phyloP scores from a whole-genome alignment of 2,888 invertebrate species.

The Sericinus montela region DNA sequence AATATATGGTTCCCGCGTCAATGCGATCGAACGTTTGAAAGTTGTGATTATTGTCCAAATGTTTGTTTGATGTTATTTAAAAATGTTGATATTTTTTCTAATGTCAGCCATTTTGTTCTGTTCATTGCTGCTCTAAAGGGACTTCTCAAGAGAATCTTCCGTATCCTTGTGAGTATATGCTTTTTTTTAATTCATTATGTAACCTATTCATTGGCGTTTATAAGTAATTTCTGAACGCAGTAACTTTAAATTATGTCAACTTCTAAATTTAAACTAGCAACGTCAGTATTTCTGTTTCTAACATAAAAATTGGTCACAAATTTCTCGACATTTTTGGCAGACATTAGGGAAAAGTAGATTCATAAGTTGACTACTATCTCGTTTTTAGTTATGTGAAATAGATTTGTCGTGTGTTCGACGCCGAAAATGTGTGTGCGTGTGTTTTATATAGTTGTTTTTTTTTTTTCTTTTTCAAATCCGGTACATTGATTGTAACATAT shows the following conservation, averaged over 20 bases:
- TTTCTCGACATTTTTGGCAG: constrained; percentile 12
- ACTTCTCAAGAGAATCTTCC: constrained; percentile 82
- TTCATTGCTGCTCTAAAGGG: constrained; percentile 71
- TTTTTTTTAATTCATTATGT: constrained; percentile 11
- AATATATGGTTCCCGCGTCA: constrained; percentile 8
- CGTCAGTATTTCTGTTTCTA: constrained; percentile 1
- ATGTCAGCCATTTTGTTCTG: constrained; percentile 37
- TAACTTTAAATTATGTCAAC: too few species aligned
- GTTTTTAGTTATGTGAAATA: constrained; percentile 19
- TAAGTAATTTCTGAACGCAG: too few species aligned
- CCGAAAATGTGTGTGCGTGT: constrained; percentile 45
- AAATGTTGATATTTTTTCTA: constrained; percentile 22
- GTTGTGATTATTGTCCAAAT: constrained; percentile 10
- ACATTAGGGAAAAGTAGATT: constrained; percentile 21
- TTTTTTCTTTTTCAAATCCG: constrained; percentile 29
- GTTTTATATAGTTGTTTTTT: constrained; percentile 36
- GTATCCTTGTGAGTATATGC: constrained; percentile 81
- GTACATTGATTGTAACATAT: constrained; percentile 27
- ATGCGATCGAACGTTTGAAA: constrained; percentile 4
- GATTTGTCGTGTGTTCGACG: constrained; percentile 17
- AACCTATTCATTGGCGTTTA: too few species aligned
- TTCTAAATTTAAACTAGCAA: not conserved
- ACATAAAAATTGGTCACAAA: constrained; percentile 11
- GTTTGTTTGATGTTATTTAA: constrained; percentile 19
- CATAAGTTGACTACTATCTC: constrained; percentile 14